Conservation (phyloP, 2,113 vertebrate species). For the Alexandromys fortis region DNA sequence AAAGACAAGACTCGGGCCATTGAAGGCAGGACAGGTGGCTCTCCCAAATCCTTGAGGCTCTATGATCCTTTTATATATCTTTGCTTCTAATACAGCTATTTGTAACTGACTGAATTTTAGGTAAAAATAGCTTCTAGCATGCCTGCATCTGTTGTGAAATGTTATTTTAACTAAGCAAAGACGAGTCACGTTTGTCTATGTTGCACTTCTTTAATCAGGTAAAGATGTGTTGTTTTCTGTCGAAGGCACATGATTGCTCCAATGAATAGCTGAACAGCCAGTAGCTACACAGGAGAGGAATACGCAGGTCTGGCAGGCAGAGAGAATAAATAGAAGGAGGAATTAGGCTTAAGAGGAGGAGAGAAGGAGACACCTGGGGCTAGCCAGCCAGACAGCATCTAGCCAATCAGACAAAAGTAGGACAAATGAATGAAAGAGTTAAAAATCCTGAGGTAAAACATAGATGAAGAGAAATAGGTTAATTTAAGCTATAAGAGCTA, state of each 20-base stretch:
- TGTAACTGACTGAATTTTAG: neutral
- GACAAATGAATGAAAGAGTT: neutral
- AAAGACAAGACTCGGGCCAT: neutral
- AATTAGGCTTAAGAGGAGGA: neutral
- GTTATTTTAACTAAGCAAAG: neutral
- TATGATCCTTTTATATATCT: neutral
- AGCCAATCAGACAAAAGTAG: no score
- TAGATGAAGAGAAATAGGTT: neutral
- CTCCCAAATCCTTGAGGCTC: neutral
- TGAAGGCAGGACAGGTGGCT: neutral
- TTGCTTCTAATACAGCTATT: neutral
- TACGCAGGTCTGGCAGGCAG: neutral
- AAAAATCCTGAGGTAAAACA: neutral
- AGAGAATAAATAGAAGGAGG: neutral
- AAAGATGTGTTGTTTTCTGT: neutral
- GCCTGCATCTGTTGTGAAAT: neutral
- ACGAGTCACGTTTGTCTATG: neutral
- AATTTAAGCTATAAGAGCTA: neutral
- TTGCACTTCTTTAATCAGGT: neutral
- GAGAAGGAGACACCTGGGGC: neutral
- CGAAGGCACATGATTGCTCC: neutral
- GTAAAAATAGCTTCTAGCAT: neutral
- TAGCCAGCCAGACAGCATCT: neutral
- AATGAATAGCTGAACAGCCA: neutral
- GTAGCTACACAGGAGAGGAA: neutral